Evolutionary conservation across 2,113 vertebrate genomes (phyloP), one percentile per base, ranked within the genome.

Genomic region (Pluvialis apricaria): DNA sequence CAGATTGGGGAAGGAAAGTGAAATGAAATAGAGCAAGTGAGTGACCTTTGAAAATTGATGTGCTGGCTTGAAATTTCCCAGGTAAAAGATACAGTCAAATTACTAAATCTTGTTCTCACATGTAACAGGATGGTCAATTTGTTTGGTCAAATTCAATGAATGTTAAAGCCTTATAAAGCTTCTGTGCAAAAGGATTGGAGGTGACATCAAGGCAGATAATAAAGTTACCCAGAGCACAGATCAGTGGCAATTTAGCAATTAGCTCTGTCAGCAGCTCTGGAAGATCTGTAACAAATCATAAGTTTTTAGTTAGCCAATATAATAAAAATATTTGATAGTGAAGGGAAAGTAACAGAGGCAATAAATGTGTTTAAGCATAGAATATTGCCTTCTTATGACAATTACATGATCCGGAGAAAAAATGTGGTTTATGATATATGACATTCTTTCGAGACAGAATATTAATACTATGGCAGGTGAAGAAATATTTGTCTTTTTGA

Each of bases 111-210:
- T 79, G 38, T 75, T 93, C 92, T 78, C 73, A 84, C 38, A 25
- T 15, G 40, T 86, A 95, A 54, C 29, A 73, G 90, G 28, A 57
- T 73, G 66, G 88, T 85, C 93, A 89, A 96, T 91, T 93, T 92
- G 51, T 95, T 93, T 95, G 95, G 62, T 85, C 86, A 96, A 92
- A 95, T 90, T 78, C 81, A 83, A 75, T 91, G 82, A 88, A 80
- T 86, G 57, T 92, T 94, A 83, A 81, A 92, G 40, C 19, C 51
- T 92, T 90, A 54, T 36, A 94, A 91, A 84, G 29, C 66, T 94
- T 91, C 84, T 91, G 45, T 44, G 32, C 28, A 42, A 86, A 83
- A 93, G 44, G 61, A 95, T 57, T 93, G 76, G 88, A 95, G 82
- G 76, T 93, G 92, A 88, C 92, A 97, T 69, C 36, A 86, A 92